Percentiles rank a stretch among this genome's conserved stretches.
Evolutionary conservation across 30 jellyfish, hydroid and myxozoan species (phyloP).

Genomic region (Chironex yamaguchii): DNA sequence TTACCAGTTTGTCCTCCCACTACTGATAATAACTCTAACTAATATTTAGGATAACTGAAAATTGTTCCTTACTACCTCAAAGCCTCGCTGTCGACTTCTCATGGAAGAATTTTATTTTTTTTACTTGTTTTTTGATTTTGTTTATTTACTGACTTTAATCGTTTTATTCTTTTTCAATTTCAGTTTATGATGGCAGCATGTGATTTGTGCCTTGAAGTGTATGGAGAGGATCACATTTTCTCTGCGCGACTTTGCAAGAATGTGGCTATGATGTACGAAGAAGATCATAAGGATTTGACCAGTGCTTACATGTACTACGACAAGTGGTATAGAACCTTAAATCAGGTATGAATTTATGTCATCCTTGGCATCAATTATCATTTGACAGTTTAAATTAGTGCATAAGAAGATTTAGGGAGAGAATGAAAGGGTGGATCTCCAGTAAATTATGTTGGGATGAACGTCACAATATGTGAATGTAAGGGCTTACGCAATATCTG

Average conservation of each 20-base stretch:
- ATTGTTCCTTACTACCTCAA: no score
- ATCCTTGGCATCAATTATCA: not conserved
- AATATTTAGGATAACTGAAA: no score
- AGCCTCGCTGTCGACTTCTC: no score
- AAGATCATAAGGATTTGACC: slow-evolving; percentile 69
- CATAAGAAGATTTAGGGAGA: no score
- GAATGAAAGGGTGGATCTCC: no score
- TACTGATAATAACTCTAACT: no score
- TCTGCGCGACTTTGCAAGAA: slow-evolving; percentile 69
- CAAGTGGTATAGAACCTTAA: slow-evolving; percentile 30
- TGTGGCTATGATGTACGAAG: slow-evolving; percentile 76
- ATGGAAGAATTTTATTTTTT: no score
- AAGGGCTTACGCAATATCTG: no score
- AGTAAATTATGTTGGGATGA: no score
- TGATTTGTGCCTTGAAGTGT: slow-evolving; percentile 62
- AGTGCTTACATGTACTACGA: slow-evolving; percentile 53
- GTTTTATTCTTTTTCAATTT: not conserved
- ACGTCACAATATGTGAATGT: no score
- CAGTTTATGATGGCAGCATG: slow-evolving; percentile 74
- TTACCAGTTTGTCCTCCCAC: no score
- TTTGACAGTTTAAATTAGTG: not conserved
- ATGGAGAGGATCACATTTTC: slow-evolving; percentile 72
- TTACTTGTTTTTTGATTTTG: no score
- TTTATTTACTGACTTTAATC: not conserved
- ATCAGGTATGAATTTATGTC: slow-evolving; percentile 50